Evolutionary conservation across 2,113 vertebrate species (phyloP).

Genomic region (Apaloderma vittatum): DNA sequence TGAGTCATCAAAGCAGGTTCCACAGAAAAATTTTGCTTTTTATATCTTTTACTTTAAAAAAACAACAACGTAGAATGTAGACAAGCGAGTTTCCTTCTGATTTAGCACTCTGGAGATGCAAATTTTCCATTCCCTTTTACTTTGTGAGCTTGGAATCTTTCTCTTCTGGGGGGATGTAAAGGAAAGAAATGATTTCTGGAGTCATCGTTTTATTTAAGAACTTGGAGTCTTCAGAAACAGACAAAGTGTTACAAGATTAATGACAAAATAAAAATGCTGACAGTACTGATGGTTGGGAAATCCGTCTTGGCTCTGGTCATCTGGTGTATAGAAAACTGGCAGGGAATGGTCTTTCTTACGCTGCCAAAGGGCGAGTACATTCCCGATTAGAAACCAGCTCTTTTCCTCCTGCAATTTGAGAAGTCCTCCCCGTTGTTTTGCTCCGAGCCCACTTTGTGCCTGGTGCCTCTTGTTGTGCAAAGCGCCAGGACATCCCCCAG

Average conservation of each 20-base stretch:
- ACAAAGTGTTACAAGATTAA: accelerated
- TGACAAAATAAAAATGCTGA: neutral
- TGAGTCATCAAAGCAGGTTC: neutral
- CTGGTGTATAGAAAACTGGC: neutral
- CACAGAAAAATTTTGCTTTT: neutral
- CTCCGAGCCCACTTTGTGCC: slow-evolving; percentile 72
- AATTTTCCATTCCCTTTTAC: neutral
- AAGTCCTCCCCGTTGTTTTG: slow-evolving; percentile 69
- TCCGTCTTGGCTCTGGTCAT: neutral
- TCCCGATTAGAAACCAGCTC: slow-evolving; percentile 69
- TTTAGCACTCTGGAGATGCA: neutral
- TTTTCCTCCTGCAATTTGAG: slow-evolving; percentile 70
- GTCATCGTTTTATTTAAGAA: neutral
- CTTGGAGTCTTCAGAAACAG: neutral
- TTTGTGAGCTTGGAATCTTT: neutral
- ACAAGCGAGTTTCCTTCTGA: neutral
- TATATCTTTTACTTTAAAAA: neutral
- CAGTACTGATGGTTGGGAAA: neutral
- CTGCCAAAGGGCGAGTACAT: slow-evolving; percentile 46
- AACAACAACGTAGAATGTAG: neutral
- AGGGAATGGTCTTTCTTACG: neutral
- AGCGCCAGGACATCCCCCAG: slow-evolving; percentile 76
- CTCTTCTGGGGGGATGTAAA: neutral
- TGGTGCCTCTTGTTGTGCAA: slow-evolving; percentile 59
- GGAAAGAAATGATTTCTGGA: neutral